A percentile compares a stretch with the other conserved stretches of the same genome.
These are phyloP conservation scores for Cryptops parisi DNA, from an alignment of 2,888 invertebrate species.

Conservation along the genomic window DNA sequence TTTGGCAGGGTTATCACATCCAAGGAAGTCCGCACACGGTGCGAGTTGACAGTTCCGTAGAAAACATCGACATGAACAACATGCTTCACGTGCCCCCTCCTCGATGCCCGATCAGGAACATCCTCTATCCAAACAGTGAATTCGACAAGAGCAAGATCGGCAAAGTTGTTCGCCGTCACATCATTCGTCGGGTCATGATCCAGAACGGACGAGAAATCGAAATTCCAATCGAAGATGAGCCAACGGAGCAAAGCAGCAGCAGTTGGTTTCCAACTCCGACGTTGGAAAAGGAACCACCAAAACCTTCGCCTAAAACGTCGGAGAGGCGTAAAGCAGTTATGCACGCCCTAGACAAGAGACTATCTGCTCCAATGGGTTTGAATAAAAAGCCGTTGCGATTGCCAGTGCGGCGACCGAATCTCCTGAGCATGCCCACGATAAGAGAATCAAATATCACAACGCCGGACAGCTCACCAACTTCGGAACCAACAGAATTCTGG, in stretches of 20 bases:
- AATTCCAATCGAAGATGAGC: slow-evolving; percentile 6
- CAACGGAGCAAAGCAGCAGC: neutral
- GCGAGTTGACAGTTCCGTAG: slow-evolving; percentile 17
- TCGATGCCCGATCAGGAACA: neutral
- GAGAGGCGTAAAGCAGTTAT: neutral
- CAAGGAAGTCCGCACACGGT: slow-evolving; percentile 22
- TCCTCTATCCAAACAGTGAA: neutral
- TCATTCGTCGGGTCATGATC: slow-evolving; percentile 11
- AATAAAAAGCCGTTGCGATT: neutral
- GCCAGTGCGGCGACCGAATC: neutral
- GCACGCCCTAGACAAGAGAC: neutral
- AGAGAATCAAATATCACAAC: neutral
- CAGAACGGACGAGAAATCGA: slow-evolving; percentile 10
- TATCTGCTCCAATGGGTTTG: neutral
- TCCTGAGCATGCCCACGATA: neutral
- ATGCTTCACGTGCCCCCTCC: neutral
- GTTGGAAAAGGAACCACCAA: neutral
- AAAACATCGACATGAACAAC: neutral
- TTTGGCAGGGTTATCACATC: slow-evolving; percentile 23
- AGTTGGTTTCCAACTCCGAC: neutral
- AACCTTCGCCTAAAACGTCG: neutral
- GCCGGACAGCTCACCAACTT: neutral
- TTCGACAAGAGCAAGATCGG: neutral
- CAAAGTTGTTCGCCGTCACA: neutral
- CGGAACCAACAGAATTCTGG: neutral